Conservation (phyloP, 2,888 invertebrate species). For the Hirtodrosophila histrioides region DNA sequence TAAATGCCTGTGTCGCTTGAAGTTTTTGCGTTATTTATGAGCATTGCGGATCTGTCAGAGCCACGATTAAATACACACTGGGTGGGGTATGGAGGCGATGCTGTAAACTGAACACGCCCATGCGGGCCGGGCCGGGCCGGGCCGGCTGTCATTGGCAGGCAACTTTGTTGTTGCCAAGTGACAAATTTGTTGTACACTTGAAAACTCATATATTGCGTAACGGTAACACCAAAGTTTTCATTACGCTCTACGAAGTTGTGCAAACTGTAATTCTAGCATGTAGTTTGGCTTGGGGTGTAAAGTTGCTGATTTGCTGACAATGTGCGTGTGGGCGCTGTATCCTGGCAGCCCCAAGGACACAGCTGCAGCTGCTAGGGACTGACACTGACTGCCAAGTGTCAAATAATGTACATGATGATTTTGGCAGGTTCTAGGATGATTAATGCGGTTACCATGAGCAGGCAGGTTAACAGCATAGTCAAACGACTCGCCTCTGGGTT, state of each 20-base stretch:
- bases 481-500: conserved; percentile 38
- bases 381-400: conserved; percentile 19
- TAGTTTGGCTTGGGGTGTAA: conserved; percentile 33
- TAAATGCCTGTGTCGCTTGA: conserved; percentile 24
- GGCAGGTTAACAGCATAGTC: conserved; percentile 52
- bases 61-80: conserved; percentile 53
- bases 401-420: conserved; percentile 28
- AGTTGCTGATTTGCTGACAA: conserved; percentile 57
- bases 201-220: conserved; percentile 57
- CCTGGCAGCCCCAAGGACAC: conserved; percentile 7
- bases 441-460: conserved; percentile 44
- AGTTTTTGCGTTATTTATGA: conserved; percentile 66
- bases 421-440: conserved; percentile 47
- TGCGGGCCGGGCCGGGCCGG: conserved; percentile 14
- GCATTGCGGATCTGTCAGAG: conserved; percentile 46
- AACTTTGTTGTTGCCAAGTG: conserved; percentile 38
- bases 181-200: conserved; percentile 64
- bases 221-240: conserved; percentile 62
- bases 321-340: conserved; percentile 27
- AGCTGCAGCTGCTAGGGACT: not conserved
- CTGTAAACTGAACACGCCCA: conserved; percentile 42
- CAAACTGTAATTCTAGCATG: conserved; percentile 52
- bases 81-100: not conserved
- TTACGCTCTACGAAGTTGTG: conserved; percentile 28
- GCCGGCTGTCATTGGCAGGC: conserved; percentile 13